Evolutionary conservation across 1,140 invertebrate genomes (phyloP), one percentile per base, ranked within the genome.

Genomic region (Daktulosphaira vitifoliae): DNA sequence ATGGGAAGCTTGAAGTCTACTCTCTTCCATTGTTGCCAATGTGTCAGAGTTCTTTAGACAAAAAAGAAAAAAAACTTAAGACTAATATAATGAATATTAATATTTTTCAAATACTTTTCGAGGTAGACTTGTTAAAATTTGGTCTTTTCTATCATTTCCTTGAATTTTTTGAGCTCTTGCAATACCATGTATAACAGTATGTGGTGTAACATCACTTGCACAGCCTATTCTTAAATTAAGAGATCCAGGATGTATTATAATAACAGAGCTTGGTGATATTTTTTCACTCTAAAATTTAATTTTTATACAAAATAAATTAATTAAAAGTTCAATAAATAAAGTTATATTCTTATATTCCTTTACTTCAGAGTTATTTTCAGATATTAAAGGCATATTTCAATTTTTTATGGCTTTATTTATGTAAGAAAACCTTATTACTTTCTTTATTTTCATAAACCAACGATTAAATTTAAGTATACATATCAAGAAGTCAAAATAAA

Each of bases 231-330:
- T 77, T 15, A 97, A 78, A 73, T 92, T 86, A 50, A 88, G 81
- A 0, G 93, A 96, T 8, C 94, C 94, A 54, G 93, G 92, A 74
- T 97, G 92, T 50, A 97, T 92, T n/a, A 96, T 85, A 44, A 97
- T 87, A 29, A 92, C 86, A 26, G 84, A 50, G 3, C 37, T 62
- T 37, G n/a, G 26, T 5, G 42, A 48, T 33, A 48, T 25, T 62
- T 33, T 62, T 29, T 46, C 42, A 0, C 6, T 16, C 56, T 62
- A 22, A 2, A 46, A 33, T 33, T n/a, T n/a, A n/a, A n/a, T n/a
- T n/a, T n/a, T n/a, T n/a, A n/a, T n/a, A n/a, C n/a, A n/a, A n/a
- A n/a, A n/a, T n/a, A n/a, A n/a, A n/a, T n/a, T n/a, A n/a, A n/a
- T n/a, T n/a, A n/a, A n/a, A n/a, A n/a, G n/a, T n/a, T n/a, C n/a